Evolutionary conservation across 2,113 vertebrate genomes (phyloP).

Genomic region (Addax nasomaculatus): DNA sequence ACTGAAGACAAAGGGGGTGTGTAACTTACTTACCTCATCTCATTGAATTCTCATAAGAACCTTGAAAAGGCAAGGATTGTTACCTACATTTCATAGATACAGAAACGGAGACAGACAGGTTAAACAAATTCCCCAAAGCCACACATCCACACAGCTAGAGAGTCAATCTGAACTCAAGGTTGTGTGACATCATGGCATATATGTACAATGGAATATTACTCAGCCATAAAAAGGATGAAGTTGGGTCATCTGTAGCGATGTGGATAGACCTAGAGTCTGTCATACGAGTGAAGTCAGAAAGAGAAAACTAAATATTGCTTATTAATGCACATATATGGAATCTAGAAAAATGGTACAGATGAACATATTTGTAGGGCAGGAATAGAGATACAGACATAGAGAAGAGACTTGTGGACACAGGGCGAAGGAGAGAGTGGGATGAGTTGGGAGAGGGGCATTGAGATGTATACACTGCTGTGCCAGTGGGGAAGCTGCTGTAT

Average conservation of each 20-base stretch:
- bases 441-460: not conserved
- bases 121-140: not conserved
- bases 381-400: not conserved
- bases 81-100: too few relatives aligned
- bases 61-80: not conserved
- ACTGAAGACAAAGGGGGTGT: not conserved
- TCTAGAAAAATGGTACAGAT: not conserved
- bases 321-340: not conserved
- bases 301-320: not conserved
- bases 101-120: not conserved
- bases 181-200: too few relatives aligned
- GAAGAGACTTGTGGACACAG: not conserved
- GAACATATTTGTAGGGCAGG: not conserved
- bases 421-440: fast-evolving
- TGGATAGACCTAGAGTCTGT: not conserved
- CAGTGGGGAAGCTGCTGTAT: not conserved
- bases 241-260: not conserved
- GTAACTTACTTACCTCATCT: not conserved
- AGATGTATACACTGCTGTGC: not conserved
- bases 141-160: not conserved
- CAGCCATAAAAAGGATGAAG: not conserved
- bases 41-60: not conserved
- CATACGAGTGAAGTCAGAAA: not conserved
- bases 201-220: not conserved
- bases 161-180: not conserved